phyloP scores from a whole-genome alignment of 2,888 invertebrate species.

The Zeuzera pyrina region DNA sequence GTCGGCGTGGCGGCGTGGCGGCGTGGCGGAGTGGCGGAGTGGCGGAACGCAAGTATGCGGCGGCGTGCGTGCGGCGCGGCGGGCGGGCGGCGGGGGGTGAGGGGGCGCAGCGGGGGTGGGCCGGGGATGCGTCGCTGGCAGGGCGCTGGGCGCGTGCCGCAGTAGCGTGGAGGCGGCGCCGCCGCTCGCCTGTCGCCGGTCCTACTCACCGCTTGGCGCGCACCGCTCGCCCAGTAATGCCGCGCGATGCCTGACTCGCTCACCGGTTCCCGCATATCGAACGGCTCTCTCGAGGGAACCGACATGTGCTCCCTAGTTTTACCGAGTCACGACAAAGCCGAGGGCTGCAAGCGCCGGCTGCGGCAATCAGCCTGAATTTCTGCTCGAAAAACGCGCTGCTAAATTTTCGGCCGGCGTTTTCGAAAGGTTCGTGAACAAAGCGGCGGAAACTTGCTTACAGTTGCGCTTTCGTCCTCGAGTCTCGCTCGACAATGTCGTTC shows the following conservation, averaged over 20 bases:
- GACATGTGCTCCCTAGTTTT: slow-evolving; percentile 26
- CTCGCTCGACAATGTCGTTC: too few species aligned
- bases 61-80: slow-evolving; percentile 56
- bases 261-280: slow-evolving; percentile 38
- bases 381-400: slow-evolving; percentile 23
- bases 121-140: slow-evolving; percentile 24
- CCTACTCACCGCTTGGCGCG: slow-evolving; percentile 23
- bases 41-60: slow-evolving; percentile 58
- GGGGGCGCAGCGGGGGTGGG: slow-evolving; percentile 28
- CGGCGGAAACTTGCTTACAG: too few species aligned
- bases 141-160: slow-evolving; percentile 58
- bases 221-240: slow-evolving; percentile 24
- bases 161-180: slow-evolving; percentile 67
- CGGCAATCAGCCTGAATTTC: slow-evolving; percentile 14
- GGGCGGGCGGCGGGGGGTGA: slow-evolving; percentile 24
- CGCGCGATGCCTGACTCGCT: slow-evolving; percentile 23
- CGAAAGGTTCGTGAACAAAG: too few species aligned
- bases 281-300: slow-evolving; percentile 22
- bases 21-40: slow-evolving; percentile 19
- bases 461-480: too few species aligned
- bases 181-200: slow-evolving; percentile 44
- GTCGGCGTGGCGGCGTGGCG: slow-evolving; percentile 58
- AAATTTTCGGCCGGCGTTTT: too few species aligned
- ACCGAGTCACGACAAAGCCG: too few species aligned
- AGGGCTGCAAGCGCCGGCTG: slow-evolving; percentile 21